Conservation (phyloP, 2,797 vertebrate genomes). For the Galagoides demidoff region DNA sequence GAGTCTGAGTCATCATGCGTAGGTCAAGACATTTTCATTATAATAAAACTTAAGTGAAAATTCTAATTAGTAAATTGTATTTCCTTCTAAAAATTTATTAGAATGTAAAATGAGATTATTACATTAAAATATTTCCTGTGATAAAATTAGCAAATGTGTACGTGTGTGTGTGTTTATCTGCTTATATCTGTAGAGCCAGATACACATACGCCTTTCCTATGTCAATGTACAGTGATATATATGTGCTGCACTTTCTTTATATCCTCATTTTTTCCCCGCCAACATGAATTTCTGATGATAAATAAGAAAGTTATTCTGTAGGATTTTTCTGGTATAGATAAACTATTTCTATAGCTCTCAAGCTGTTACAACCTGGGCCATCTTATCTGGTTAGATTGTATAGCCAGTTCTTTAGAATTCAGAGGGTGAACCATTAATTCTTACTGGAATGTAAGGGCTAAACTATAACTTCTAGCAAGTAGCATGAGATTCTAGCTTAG, state of each 20-base stretch:
- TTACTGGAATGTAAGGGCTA: not conserved
- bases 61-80: constrained; percentile 24
- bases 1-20: no score
- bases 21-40: not conserved
- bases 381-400: not conserved
- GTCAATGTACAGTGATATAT: not conserved
- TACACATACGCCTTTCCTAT: not conserved
- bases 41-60: constrained; percentile 12
- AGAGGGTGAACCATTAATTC: not conserved
- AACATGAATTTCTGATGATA: constrained; percentile 6
- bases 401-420: not conserved
- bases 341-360: not conserved
- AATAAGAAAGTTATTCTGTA: not conserved
- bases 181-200: not conserved
- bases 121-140: constrained; percentile 26
- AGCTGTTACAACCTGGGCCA: not conserved
- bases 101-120: constrained; percentile 37
- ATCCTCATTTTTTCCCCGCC: not conserved
- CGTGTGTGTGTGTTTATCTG: not conserved
- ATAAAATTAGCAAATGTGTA: not conserved
- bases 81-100: constrained; percentile 7
- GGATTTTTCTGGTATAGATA: not conserved
- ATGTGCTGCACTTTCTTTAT: not conserved
- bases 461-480: not conserved
- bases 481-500: not conserved